Evolutionary conservation across 2,888 invertebrate species (phyloP), one percentile per base, ranked within the genome.

Genomic region (Alloscopus bannaensis): DNA sequence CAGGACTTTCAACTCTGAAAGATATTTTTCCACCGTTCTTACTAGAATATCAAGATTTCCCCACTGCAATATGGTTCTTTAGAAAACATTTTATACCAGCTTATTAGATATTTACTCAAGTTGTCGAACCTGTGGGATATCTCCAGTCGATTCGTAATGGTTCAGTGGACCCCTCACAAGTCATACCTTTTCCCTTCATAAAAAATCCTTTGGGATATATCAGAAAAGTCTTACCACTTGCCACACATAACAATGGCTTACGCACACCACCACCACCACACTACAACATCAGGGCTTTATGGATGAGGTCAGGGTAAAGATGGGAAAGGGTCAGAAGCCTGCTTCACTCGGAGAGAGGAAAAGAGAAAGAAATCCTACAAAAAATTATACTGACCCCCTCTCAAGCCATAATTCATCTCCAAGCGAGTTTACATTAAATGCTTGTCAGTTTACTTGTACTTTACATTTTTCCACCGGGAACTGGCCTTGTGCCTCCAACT

Each of bases 381-480:
- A 72, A 64, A 24, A 55, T n/a, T n/a, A 55, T 40, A 72, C 55
- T 81, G 78, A 81, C 83, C 83, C 83, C 83, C 81, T 79, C 80
- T 65, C 65, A 73, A 81, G 75, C 68, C 81, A 83, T 83, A 83
- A 83, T 81, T 83, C 83, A 83, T 83, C 83, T 70, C 83, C 83
- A 83, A 81, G 81, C 68, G 83, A 78, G 83, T 81, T 79, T 81
- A 83, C 81, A 83, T 81, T 81, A 83, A 83, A 83, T 55, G 81
- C 68, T 76, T 83, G 83, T 83, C 83, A 83, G 60, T 77, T 71
- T 70, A 78, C 75, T 75, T 57, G 72, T 72, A 72, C 72, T 72
- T 72, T 72, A 72, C 62, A 64, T 72, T 47, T 55, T 42, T 13
- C 45, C 20, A 42, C 8, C 31, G 31, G 16, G 18, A 28, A 45